These are phyloP conservation scores for Himalopsyche tibetana DNA, from an alignment of 2,888 invertebrate species.

Conservation along the genomic window DNA sequence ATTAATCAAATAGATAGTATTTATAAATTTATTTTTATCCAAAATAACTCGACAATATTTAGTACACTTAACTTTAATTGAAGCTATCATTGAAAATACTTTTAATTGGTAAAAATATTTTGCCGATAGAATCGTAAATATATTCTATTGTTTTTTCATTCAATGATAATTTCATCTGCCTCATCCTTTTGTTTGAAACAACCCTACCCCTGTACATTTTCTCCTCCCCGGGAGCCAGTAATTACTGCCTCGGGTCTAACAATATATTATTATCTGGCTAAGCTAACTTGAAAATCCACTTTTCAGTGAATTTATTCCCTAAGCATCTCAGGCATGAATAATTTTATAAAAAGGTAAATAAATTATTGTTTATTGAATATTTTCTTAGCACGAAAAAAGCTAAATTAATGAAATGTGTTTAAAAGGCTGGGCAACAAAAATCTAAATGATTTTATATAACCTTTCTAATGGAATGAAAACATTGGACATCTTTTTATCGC, in stretches of 20 bases:
- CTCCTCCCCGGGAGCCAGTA: background rate
- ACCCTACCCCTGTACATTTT: background rate
- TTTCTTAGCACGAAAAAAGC: background rate
- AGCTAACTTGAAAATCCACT: slow-evolving; percentile 4
- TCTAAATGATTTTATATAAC: background rate
- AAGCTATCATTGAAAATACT: no score
- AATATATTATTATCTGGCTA: slow-evolving; percentile 23
- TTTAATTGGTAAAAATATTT: background rate
- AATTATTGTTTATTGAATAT: slow-evolving; percentile 34
- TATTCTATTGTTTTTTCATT: background rate
- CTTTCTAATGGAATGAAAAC: background rate
- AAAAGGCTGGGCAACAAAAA: background rate
- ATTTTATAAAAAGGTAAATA: slow-evolving; percentile 26
- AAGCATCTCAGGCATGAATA: slow-evolving; percentile 15
- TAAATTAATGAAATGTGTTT: background rate
- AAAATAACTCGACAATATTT: no score
- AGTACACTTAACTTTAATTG: no score
- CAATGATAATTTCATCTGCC: background rate
- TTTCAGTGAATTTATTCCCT: slow-evolving; percentile 17
- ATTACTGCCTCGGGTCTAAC: slow-evolving; percentile 5
- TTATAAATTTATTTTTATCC: no score
- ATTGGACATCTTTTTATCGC: background rate
- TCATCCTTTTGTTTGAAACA: background rate
- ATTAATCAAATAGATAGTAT: no score
- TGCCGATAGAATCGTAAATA: background rate